phyloP scores from a whole-genome alignment of 2,797 vertebrate genomes.

The Sebastiscus albofasciatus region DNA sequence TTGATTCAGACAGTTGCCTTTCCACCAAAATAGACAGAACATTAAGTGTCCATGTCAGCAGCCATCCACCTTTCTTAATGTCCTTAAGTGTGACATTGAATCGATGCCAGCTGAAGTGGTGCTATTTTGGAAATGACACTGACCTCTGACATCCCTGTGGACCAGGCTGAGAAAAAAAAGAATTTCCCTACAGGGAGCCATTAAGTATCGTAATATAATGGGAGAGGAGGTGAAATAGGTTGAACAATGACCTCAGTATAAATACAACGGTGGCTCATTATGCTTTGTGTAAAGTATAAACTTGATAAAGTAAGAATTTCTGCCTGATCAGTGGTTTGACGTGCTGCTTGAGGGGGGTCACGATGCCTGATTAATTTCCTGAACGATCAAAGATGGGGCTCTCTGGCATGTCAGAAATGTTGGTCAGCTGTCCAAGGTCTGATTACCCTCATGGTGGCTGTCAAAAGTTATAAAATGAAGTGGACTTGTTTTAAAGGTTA shows the following conservation, averaged over 20 bases:
- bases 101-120: slow-evolving; percentile 4
- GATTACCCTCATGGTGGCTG: background rate
- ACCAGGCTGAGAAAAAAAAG: background rate
- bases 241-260: slow-evolving; percentile 2
- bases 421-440: background rate
- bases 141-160: slow-evolving; percentile 16
- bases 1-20: background rate
- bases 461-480: background rate
- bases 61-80: background rate
- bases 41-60: background rate
- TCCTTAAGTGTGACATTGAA: slow-evolving; percentile 32
- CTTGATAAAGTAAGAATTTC: background rate
- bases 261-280: background rate
- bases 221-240: background rate
- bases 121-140: slow-evolving; percentile 1
- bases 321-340: background rate
- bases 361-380: background rate
- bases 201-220: slow-evolving; percentile 15
- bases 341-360: background rate
- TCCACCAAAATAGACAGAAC: background rate
- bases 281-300: background rate
- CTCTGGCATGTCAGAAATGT: background rate
- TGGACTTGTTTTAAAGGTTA: background rate
- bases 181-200: slow-evolving; percentile 3
- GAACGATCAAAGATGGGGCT: background rate